A percentile compares a stretch with the other conserved stretches of the same genome.
Evolutionary conservation across 2,888 invertebrate genomes (phyloP).

Genomic region (Drosophila leonis): DNA sequence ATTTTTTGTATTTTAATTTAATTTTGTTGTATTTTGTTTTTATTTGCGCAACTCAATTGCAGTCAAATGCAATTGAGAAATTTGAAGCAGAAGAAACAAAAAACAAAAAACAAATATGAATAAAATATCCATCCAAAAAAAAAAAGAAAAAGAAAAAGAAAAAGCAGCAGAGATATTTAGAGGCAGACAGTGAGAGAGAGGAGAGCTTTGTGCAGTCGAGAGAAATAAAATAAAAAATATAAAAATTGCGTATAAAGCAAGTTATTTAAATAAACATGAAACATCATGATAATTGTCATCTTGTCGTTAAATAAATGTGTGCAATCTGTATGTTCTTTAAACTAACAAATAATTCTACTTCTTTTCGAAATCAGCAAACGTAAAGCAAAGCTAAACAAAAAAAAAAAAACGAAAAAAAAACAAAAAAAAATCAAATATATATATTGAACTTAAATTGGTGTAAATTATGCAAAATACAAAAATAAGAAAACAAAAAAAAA

Average conservation of each 20-base stretch:
- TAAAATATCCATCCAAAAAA: conserved; percentile 47
- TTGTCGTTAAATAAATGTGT: conserved; percentile 58
- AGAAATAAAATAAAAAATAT: conserved; percentile 16
- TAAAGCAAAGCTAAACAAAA: conserved; percentile 29
- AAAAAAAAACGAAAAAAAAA: conserved; percentile 8
- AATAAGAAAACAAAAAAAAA: conserved; percentile 12
- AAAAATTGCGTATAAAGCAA: conserved; percentile 16
- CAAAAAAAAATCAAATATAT: conserved; percentile 31
- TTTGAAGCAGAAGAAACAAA: conserved; percentile 5
- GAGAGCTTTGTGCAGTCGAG: background rate
- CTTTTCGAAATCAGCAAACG: conserved; percentile 39
- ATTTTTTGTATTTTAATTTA: too few species aligned
- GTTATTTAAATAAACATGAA: conserved; percentile 25
- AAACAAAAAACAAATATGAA: conserved; percentile 2
- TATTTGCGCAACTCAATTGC: conserved; percentile 24
- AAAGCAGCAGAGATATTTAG: too few species aligned
- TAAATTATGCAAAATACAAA: conserved; percentile 58
- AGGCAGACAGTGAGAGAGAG: background rate
- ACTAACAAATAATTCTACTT: conserved; percentile 28
- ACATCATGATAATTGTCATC: conserved; percentile 53
- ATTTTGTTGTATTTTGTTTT: conserved; percentile 1
- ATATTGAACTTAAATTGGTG: conserved; percentile 68
- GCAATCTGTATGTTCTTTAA: conserved; percentile 56
- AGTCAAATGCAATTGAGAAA: conserved; percentile 26
- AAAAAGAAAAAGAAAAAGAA: background rate